phyloP scores from a whole-genome alignment of 2,888 invertebrate species.

The Folsomia manolachei region DNA sequence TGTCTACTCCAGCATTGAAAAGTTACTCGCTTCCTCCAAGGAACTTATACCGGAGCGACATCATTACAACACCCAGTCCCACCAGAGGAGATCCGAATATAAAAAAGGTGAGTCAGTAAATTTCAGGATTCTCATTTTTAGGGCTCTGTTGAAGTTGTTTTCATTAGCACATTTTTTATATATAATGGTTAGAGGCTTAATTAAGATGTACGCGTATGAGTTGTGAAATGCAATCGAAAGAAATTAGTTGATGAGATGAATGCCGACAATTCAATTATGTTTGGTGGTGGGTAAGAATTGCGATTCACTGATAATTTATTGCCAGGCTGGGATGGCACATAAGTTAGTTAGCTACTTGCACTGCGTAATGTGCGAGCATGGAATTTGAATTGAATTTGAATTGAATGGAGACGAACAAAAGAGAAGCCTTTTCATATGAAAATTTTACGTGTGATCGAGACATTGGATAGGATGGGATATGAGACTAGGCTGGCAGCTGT shows the following conservation, averaged over 20 bases:
- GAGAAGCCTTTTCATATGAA: neutral
- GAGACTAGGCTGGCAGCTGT: neutral
- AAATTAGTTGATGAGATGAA: neutral
- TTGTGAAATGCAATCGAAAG: no score
- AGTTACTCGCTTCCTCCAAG: slow-evolving; percentile 40
- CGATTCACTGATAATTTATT: neutral
- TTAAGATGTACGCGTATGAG: neutral
- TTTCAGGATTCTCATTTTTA: neutral
- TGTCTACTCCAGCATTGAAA: slow-evolving; percentile 51
- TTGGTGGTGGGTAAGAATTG: no score
- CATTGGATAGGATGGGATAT: neutral
- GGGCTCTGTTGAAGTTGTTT: no score
- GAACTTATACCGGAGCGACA: no score
- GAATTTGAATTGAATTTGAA: no score
- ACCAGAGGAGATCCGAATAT: neutral
- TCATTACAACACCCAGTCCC: neutral
- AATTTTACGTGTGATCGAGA: neutral
- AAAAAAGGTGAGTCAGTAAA: neutral
- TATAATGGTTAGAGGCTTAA: no score
- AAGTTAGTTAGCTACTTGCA: neutral
- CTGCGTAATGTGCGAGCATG: neutral
- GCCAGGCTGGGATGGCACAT: neutral
- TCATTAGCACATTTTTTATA: no score
- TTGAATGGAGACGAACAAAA: neutral
- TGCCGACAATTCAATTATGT: neutral